These are phyloP conservation scores for Hydrophis major DNA, from an alignment of 2,797 vertebrate genomes.

Conservation along the genomic window DNA sequence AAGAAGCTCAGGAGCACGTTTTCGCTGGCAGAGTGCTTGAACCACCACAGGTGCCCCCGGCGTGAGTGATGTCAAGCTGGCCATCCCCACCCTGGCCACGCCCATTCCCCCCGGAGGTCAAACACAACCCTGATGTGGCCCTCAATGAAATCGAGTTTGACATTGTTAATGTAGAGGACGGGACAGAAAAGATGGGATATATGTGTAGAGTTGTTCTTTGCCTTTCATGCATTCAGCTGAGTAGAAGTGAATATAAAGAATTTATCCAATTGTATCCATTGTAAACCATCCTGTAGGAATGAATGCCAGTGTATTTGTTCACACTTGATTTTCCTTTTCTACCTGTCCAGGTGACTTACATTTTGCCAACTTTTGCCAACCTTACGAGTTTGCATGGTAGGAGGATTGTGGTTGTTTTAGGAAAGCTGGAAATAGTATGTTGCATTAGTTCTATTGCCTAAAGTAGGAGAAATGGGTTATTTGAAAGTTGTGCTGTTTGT, in stretches of 20 bases:
- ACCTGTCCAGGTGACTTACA: background rate
- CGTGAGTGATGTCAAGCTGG: no score
- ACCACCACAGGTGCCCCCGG: no score
- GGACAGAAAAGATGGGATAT: background rate
- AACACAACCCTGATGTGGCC: no score
- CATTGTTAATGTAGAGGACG: background rate
- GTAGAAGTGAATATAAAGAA: background rate
- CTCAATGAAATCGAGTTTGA: no score
- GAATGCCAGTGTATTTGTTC: background rate
- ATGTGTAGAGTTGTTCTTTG: background rate
- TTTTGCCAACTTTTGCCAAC: background rate
- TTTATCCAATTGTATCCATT: background rate
- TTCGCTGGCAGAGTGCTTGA: no score
- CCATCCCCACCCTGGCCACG: no score
- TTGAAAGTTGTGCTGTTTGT: constrained; percentile 45
- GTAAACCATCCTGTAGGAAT: background rate
- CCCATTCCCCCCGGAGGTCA: no score
- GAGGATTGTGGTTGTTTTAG: background rate
- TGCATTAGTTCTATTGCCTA: background rate
- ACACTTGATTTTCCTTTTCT: background rate
- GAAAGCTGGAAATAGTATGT: background rate
- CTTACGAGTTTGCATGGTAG: background rate
- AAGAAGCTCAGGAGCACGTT: no score
- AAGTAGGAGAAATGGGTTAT: constrained; percentile 38
- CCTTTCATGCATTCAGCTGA: background rate